Evolutionary conservation across 2,888 invertebrate species (phyloP).

Genomic region (Synergus umbraculus): DNA sequence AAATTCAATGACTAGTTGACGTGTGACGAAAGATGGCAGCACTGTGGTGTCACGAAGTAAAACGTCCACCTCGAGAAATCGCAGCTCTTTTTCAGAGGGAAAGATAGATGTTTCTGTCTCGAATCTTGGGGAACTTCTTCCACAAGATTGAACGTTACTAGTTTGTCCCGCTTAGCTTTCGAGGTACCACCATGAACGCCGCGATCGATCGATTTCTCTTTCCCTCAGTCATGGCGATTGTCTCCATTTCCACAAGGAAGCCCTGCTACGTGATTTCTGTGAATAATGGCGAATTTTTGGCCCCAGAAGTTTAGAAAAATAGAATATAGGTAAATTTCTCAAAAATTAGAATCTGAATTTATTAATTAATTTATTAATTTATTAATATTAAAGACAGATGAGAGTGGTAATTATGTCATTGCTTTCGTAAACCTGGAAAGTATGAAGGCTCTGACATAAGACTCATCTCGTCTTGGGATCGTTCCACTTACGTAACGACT

Average conservation of each 20-base stretch:
- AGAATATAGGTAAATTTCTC: neutral
- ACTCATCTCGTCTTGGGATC: conserved; percentile 16
- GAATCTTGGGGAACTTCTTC: conserved; percentile 34
- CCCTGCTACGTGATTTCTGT: conserved; percentile 42
- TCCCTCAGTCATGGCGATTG: conserved; percentile 15
- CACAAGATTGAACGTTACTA: conserved; percentile 48
- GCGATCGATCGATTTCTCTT: conserved; percentile 53
- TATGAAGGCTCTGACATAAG: neutral
- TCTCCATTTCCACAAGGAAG: conserved; percentile 50
- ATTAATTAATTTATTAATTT: too few relatives aligned
- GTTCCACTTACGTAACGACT: neutral
- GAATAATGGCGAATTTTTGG: neutral
- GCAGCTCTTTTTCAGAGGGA: conserved; percentile 19
- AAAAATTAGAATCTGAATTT: neutral
- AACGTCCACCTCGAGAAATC: conserved; percentile 32
- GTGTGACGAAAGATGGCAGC: conserved; percentile 29
- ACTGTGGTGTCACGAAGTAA: neutral
- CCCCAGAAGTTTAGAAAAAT: neutral
- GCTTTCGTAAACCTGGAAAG: conserved; percentile 2
- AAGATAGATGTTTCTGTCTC: conserved; percentile 29
- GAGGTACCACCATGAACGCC: conserved; percentile 1
- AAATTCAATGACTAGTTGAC: conserved; percentile 24
- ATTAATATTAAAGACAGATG: neutral
- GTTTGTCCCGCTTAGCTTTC: conserved; percentile 49
- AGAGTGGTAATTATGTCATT: neutral